Conservation (phyloP, 2,797 vertebrate genomes). For the Saguinus oedipus region DNA sequence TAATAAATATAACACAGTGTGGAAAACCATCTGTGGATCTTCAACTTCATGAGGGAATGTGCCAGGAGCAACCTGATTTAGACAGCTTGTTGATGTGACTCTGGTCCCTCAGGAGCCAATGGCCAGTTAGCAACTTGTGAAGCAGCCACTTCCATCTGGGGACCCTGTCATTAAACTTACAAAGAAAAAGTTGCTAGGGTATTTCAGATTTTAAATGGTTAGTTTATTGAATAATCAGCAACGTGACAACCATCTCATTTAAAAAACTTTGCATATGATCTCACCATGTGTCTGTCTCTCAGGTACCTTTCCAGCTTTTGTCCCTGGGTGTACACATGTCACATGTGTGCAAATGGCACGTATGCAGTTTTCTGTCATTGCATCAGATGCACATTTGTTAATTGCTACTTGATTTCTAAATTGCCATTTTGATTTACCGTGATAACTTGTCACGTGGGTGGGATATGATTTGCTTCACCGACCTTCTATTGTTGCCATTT, state of each 20-base stretch:
- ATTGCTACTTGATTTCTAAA: neutral
- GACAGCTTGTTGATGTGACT: neutral
- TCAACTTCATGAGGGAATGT: neutral
- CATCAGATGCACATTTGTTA: neutral
- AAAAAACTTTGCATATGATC: neutral
- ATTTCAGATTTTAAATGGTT: neutral
- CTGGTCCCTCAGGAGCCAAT: neutral
- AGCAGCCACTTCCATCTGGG: neutral
- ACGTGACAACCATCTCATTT: neutral
- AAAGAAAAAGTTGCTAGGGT: neutral
- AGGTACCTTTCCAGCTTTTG: neutral
- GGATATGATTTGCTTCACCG: neutral
- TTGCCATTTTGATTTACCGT: neutral
- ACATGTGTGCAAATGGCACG: neutral
- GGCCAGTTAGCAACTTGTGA: neutral
- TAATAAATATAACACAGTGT: constrained; percentile 52
- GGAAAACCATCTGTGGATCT: constrained; percentile 39
- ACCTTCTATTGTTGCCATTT: neutral
- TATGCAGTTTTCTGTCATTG: neutral
- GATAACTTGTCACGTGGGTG: neutral
- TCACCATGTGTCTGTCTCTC: neutral
- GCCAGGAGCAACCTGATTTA: neutral
- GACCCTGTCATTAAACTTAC: neutral
- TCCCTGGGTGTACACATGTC: neutral
- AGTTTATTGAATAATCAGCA: neutral